These are phyloP conservation scores for Neoaliturus tenellus DNA, from an alignment of 2,888 invertebrate genomes.

Conservation along the genomic window DNA sequence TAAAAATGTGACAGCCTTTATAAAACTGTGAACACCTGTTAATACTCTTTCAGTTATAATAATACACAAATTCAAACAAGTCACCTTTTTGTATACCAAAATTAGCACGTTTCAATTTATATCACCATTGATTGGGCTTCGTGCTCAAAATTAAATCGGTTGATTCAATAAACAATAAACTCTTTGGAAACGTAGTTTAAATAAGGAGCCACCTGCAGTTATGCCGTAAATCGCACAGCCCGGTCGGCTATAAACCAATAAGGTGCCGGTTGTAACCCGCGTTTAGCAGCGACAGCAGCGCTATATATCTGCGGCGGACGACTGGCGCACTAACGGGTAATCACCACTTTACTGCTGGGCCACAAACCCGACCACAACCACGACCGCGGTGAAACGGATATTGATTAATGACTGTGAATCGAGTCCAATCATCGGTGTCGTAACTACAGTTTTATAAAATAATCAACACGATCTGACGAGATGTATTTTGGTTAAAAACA, in stretches of 20 bases:
- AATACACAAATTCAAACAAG: too few relatives aligned
- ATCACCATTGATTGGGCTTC: too few relatives aligned
- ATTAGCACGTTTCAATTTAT: too few relatives aligned
- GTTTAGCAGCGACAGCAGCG: not conserved
- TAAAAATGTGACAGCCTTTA: too few relatives aligned
- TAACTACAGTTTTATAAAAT: too few relatives aligned
- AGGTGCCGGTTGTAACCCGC: not conserved
- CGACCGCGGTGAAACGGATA: not conserved
- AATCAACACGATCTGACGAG: too few relatives aligned
- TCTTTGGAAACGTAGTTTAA: not conserved
- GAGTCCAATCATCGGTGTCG: not conserved
- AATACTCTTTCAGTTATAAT: too few relatives aligned
- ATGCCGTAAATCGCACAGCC: not conserved
- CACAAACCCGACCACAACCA: not conserved
- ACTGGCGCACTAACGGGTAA: constrained; percentile 8
- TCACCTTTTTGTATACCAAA: too few relatives aligned
- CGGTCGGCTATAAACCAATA: constrained; percentile 10
- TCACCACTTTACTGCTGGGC: not conserved
- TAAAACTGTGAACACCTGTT: too few relatives aligned
- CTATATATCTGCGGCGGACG: constrained; percentile 11
- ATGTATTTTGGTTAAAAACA: too few relatives aligned
- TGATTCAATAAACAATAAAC: not conserved
- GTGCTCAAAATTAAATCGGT: too few relatives aligned
- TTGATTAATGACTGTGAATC: constrained; percentile 1
- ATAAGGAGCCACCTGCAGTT: not conserved